A percentile compares a stretch with the other conserved stretches of the same genome.
Conservation (phyloP, 2,888 invertebrate species). For the Eretmocerus hayati region DNA sequence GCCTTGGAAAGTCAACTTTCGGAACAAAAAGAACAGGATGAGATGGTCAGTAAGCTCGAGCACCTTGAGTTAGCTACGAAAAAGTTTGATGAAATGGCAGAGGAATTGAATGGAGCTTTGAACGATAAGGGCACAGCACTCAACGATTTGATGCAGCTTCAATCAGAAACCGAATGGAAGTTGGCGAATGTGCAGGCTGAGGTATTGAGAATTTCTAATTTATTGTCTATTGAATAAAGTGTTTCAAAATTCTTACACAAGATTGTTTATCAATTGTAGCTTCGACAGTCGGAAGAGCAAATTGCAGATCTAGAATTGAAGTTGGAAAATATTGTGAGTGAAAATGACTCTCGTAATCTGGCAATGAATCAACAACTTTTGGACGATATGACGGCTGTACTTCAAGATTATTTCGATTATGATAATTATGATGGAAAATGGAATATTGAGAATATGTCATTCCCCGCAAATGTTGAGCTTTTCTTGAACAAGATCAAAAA, state of each 20-base stretch:
- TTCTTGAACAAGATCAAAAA: conserved; percentile 15
- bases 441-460: conserved; percentile 11
- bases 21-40: conserved; percentile 18
- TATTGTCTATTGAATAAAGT: neutral
- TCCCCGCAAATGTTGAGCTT: conserved; percentile 10
- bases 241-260: neutral
- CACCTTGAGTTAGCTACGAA: conserved; percentile 8
- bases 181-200: conserved; percentile 18
- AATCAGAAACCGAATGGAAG: conserved; percentile 23
- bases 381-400: conserved; percentile 11
- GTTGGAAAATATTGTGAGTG: conserved; percentile 8
- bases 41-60: conserved; percentile 15
- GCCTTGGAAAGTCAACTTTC: conserved; percentile 18
- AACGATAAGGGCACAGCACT: conserved; percentile 22
- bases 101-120: conserved; percentile 20
- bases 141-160: conserved; percentile 18
- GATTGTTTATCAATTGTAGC: conserved; percentile 9
- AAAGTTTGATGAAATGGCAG: conserved; percentile 19
- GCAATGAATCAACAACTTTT: conserved; percentile 2
- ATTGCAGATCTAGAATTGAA: conserved; percentile 13
- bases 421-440: conserved; percentile 19
- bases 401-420: conserved; percentile 19
- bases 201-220: conserved; percentile 13
- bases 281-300: conserved; percentile 17
- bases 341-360: conserved; percentile 1